These are phyloP conservation scores for Solenopsis invicta DNA, from an alignment of 1,140 invertebrate genomes.

Conservation along the genomic window DNA sequence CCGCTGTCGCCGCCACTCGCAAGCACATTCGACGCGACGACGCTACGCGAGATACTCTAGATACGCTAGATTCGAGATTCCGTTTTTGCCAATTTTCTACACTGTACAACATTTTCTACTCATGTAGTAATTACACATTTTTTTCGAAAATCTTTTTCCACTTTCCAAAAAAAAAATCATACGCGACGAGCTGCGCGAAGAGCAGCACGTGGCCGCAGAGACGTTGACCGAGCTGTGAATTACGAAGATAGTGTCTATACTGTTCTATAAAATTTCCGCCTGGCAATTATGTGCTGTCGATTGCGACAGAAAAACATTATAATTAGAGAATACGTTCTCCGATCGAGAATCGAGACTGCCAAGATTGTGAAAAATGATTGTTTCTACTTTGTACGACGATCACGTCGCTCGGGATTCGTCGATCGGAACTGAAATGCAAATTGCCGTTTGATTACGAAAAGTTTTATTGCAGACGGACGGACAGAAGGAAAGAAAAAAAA, in stretches of 20 bases:
- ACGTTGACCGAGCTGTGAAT: background rate
- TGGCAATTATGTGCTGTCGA: constrained; percentile 21
- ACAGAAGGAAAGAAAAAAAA: background rate
- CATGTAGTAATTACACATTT: background rate
- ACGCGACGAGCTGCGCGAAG: background rate
- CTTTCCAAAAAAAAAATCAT: background rate
- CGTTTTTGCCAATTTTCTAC: constrained; percentile 9
- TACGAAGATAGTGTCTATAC: background rate
- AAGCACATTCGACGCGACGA: background rate
- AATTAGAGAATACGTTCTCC: constrained; percentile 17
- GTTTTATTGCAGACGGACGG: background rate
- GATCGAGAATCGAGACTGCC: background rate
- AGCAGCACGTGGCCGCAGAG: background rate
- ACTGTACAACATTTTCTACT: background rate
- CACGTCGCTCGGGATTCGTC: background rate
- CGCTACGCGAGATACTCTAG: background rate
- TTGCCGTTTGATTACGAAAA: background rate
- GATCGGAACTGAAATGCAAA: background rate
- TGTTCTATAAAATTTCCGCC: background rate
- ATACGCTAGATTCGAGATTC: constrained; percentile 29
- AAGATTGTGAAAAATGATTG: background rate
- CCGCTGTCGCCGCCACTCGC: background rate
- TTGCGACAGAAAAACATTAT: background rate
- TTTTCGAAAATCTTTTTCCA: background rate
- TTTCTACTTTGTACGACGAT: background rate